Conservation (phyloP, 2,113 vertebrate genomes). For the Circaetus cinerascens region DNA sequence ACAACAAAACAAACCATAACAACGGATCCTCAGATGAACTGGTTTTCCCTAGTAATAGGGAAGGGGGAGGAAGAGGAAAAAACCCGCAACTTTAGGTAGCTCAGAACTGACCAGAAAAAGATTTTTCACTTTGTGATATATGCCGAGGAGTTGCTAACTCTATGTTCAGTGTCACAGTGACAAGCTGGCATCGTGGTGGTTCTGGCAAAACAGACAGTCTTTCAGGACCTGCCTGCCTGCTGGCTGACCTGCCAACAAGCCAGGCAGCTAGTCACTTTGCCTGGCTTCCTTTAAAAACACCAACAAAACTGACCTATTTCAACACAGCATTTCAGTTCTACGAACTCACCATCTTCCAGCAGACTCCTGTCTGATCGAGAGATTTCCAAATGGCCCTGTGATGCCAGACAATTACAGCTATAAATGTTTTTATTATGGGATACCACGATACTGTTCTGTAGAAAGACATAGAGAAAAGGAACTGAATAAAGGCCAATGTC, state of each 20-base stretch:
- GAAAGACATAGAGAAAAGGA: not conserved
- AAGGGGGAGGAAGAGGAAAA: not conserved
- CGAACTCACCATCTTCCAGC: not conserved
- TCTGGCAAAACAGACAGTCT: not conserved
- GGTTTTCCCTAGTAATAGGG: not conserved
- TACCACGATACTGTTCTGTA: not conserved
- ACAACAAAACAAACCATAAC: constrained; percentile 29
- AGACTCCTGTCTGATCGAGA: not conserved
- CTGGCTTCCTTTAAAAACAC: not conserved
- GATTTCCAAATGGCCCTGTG: not conserved
- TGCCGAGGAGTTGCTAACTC: not conserved
- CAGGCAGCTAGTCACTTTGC: not conserved
- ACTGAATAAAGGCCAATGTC: not conserved
- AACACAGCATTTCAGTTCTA: not conserved
- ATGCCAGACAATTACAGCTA: not conserved
- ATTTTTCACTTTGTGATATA: not conserved
- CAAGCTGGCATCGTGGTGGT: not conserved
- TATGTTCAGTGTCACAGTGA: not conserved
- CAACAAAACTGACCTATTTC: not conserved
- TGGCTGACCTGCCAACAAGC: not conserved
- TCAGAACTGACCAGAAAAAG: not conserved
- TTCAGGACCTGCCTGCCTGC: not conserved
- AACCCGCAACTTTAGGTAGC: not conserved
- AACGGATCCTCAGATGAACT: not conserved
- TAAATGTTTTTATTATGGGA: not conserved